Base-by-base conservation (phyloP, 2,113 vertebrate genomes). In the Falcunculus frontatus region DNA sequence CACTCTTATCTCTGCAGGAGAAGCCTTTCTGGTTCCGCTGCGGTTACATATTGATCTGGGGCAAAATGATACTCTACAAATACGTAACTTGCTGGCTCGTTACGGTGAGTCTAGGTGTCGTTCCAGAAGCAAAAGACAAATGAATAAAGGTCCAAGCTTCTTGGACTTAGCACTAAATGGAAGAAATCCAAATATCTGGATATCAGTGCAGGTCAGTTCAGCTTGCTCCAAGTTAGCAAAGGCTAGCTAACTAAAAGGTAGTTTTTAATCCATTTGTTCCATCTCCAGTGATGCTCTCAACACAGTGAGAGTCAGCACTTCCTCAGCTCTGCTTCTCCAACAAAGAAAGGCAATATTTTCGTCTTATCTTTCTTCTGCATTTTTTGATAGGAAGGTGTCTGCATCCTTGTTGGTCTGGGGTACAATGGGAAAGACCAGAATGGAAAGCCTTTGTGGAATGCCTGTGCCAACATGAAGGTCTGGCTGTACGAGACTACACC, bases 31-130 rank as follows among this genome's bases (percentile, higher is more conserved):
- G 99, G 99, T 99, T 99, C 97, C 99, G 99, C 65, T 99, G 99
- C 93, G 95, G 99, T 82, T 99, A 99, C 96, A 98, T 99, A 85
- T 85, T 99, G 84, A 70, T 99, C 57, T 99, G 99, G 99, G 98
- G 98, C 74, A 99, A 99, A 98, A 87, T 99, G 22, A 98, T 98
- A 87, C 98, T 99, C 86, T 99, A 99, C 97, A 99, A 99, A 97
- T 99, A 99, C 3, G 99, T 99, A 95, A 99, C 98, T 96, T 99
- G 99, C 96, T 99, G 99, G 99, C 97, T 99, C 64, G 99, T 99
- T 90, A 99, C 99, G 89, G 99, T 99, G 94, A 99, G 99, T 98
- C 62, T 69, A 39, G 59, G 64, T 21, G 30, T 67, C 2, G 0
- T 87, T 85, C 68, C 75, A 90, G 79, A 85, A 78, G 52, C 32